Base-by-base conservation (phyloP, 2,797 vertebrate species). In the Phoebastria nigripes region DNA sequence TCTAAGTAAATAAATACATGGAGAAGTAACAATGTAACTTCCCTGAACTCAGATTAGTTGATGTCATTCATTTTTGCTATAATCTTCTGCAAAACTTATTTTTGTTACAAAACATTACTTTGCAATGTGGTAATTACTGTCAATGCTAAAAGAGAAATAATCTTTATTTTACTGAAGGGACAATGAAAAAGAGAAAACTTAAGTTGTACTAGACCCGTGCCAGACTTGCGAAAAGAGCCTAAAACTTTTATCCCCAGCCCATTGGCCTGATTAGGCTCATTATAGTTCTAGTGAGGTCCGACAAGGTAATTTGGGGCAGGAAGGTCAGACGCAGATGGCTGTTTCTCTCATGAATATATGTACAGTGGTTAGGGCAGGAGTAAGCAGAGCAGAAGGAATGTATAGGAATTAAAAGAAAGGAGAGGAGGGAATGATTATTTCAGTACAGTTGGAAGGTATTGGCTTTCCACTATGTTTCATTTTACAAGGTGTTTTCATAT, bases 401-500 rank as follows among this genome's bases (percentile, higher is more conserved):
- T 41, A n/a, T 6, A 70, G 12, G 12, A 76, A 77, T 78, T 20
- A 33, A 59, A 95, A 70, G n/a, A 59, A 41, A 59, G 15, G 21
- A 24, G 22, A 83, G 12, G 31, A 63, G 8, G 29, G 31, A 81
- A 46, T 44, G 16, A 37, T 46, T 61, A 58, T 86, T 94, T 80
- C 41, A 37, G 25, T n/a, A 44, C 8, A 20, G 2, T 69, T 62
- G 49, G 51, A 82, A 92, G 28, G 22, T 35, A 46, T 4, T 88
- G 33, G 19, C 82, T 79, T 90, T 79, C 41, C 52, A 62, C 28
- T 28, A 7, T 39, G 59, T 55, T 74, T 76, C 18, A 42, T 82
- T 93, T 92, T 77, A 73, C 37, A 72, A 65, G 15, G 33, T 84
- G 15, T 62, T 94, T 93, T 58, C 16, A 26, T 22, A 47, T 33